Conservation (phyloP, 1,140 invertebrate genomes). For the Camponotus floridanus region DNA sequence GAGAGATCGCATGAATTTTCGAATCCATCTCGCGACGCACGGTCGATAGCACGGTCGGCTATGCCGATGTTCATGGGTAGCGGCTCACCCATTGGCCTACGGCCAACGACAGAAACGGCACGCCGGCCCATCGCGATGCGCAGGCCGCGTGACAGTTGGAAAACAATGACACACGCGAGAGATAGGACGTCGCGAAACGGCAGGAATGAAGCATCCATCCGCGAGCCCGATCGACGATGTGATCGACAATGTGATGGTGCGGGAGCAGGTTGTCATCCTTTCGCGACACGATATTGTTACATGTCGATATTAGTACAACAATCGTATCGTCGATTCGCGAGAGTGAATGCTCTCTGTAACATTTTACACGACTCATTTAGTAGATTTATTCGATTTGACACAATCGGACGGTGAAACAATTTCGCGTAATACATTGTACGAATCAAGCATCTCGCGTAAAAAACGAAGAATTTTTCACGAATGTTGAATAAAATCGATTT, state of each 20-base stretch:
- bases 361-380: not conserved
- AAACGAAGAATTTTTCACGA: not conserved
- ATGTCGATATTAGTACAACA: constrained; percentile 42
- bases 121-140: constrained; percentile 71
- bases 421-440: not conserved
- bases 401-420: not conserved
- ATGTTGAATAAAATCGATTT: not conserved
- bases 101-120: constrained; percentile 74
- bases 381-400: not conserved
- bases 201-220: constrained; percentile 22
- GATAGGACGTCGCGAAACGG: constrained; percentile 14
- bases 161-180: constrained; percentile 71
- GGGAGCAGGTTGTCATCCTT: constrained; percentile 40
- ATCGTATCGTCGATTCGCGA: constrained; percentile 50
- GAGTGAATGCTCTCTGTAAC: constrained; percentile 34
- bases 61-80: constrained; percentile 70
- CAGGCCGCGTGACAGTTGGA: constrained; percentile 73
- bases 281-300: constrained; percentile 43
- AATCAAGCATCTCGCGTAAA: not conserved
- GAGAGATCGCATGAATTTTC: constrained; percentile 64
- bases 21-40: constrained; percentile 68
- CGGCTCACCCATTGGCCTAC: constrained; percentile 73
- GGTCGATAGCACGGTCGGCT: constrained; percentile 77
- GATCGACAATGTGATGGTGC: constrained; percentile 44
- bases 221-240: constrained; percentile 8